Conservation (phyloP, 1,140 invertebrate species). For the Batillaria attramentaria region DNA sequence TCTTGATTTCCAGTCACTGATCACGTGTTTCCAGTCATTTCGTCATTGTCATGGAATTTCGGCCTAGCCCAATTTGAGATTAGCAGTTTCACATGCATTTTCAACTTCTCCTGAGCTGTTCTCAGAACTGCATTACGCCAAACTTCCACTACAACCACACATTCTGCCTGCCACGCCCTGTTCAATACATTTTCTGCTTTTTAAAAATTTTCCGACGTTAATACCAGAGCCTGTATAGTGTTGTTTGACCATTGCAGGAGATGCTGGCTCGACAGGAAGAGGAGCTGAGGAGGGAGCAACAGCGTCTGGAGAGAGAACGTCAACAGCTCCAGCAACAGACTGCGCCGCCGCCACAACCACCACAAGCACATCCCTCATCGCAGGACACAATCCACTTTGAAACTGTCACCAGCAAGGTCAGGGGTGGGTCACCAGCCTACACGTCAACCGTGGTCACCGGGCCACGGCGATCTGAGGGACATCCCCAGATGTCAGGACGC, state of each 20-base stretch:
- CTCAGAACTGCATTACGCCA: no score
- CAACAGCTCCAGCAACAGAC: conserved; percentile 29
- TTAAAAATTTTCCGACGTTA: no score
- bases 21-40: no score
- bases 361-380: not conserved
- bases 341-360: conserved; percentile 23
- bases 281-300: conserved; percentile 38
- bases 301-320: conserved; percentile 38
- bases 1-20: no score
- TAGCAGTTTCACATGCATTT: no score
- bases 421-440: conserved; percentile 22
- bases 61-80: no score
- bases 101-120: no score
- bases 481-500: not conserved
- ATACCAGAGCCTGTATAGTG: no score
- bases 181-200: no score
- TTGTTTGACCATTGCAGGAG: conserved; percentile 38
- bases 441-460: conserved; percentile 13
- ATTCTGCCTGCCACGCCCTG: no score
- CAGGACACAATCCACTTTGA: not conserved
- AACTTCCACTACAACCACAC: no score
- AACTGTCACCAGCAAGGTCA: conserved; percentile 21
- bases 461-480: not conserved
- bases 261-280: conserved; percentile 41
- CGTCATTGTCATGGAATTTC: no score